These are phyloP conservation scores for Antedon mediterranea DNA, from an alignment of 53 echinoderm and acorn worm genomes.

Conservation along the genomic window DNA sequence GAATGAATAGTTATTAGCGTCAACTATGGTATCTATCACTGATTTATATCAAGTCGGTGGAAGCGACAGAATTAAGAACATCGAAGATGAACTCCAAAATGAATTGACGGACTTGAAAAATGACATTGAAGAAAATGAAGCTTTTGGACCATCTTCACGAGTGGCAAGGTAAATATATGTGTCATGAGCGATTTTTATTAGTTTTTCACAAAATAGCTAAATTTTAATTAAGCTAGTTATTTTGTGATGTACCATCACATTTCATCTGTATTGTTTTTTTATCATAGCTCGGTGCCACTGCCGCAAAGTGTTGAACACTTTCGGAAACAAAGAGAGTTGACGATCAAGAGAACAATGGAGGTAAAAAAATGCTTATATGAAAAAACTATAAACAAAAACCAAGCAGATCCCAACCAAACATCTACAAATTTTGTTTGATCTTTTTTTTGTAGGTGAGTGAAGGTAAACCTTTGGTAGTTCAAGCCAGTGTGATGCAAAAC, in stretches of 20 bases:
- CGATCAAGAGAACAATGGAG: constrained; percentile 80
- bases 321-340: constrained; percentile 70
- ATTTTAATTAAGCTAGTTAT: too few relatives aligned
- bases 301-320: constrained; percentile 85
- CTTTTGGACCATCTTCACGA: constrained; percentile 51
- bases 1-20: background rate
- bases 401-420: too few relatives aligned
- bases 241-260: background rate
- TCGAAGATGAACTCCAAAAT: constrained; percentile 69
- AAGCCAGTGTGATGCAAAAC: constrained; percentile 83
- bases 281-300: constrained; percentile 63
- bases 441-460: constrained; percentile 59
- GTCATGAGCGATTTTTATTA: too few relatives aligned
- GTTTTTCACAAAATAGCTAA: too few relatives aligned
- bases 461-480: constrained; percentile 67
- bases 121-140: constrained; percentile 98
- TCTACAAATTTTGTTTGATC: too few relatives aligned
- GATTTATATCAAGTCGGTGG: constrained; percentile 88
- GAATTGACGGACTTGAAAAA: constrained; percentile 80
- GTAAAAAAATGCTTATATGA: constrained; percentile 10
- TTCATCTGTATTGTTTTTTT: background rate
- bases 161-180: constrained; percentile 55
- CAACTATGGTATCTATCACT: constrained; percentile 59
- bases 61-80: constrained; percentile 70
- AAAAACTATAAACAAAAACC: too few relatives aligned